Conservation (phyloP, 2,797 vertebrate genomes). For the Erpetoichthys calabaricus region DNA sequence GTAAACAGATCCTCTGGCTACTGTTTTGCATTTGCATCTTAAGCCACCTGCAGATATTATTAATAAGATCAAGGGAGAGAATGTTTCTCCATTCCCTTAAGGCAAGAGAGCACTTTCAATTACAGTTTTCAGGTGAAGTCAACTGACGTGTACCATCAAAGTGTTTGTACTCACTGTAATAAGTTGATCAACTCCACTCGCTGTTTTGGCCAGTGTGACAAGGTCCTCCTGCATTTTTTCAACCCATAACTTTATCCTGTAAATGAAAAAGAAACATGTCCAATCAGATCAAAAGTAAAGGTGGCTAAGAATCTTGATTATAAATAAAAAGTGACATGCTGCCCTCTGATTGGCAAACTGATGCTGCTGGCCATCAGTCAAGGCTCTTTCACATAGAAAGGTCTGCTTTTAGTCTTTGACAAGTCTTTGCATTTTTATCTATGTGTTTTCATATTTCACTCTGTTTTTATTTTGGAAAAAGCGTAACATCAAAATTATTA, state of each 20-base stretch:
- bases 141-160: background rate
- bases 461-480: no score
- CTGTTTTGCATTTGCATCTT: no score
- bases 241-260: slow-evolving; percentile 90
- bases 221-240: slow-evolving; percentile 94
- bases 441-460: no score
- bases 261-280: slow-evolving; percentile 22
- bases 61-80: background rate
- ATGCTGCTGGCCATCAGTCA: slow-evolving; percentile 7
- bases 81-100: background rate
- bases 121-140: background rate
- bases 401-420: background rate
- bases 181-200: slow-evolving; percentile 71
- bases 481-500: no score
- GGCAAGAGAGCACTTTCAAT: background rate
- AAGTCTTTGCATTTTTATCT: no score
- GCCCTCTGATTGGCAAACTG: background rate
- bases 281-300: slow-evolving; percentile 23
- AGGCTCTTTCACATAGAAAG: slow-evolving; percentile 31
- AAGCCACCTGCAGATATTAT: no score
- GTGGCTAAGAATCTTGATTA: slow-evolving; percentile 1
- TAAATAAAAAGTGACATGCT: slow-evolving; percentile 4
- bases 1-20: no score
- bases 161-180: slow-evolving; percentile 53
- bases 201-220: slow-evolving; percentile 68